These are phyloP conservation scores for Panthera uncia DNA, from an alignment of 2,113 vertebrate genomes.

Conservation along the genomic window DNA sequence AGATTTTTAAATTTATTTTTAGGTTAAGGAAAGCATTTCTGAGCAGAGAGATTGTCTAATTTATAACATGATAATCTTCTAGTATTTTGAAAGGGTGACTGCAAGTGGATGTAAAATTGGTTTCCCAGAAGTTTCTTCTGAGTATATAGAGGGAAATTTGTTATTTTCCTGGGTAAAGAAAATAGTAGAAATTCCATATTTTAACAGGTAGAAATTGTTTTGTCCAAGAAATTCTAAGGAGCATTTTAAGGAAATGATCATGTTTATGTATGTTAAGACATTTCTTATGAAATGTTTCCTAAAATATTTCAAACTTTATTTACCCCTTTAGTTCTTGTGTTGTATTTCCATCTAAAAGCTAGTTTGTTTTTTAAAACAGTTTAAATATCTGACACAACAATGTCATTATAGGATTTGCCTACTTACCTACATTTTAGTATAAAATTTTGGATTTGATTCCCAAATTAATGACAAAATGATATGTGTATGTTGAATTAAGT, in stretches of 20 bases:
- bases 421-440: neutral
- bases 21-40: conserved; percentile 32
- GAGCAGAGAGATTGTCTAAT: neutral
- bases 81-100: neutral
- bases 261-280: conserved; percentile 6
- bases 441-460: conserved; percentile 35
- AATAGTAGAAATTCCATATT: conserved; percentile 1
- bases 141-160: neutral
- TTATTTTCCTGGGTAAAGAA: neutral
- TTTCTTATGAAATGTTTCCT: neutral
- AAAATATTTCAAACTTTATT: neutral
- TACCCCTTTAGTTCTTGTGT: neutral
- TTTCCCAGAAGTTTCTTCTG: neutral
- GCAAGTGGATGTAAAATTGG: neutral
- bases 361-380: neutral
- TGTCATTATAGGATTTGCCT: neutral
- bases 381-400: neutral
- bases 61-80: neutral
- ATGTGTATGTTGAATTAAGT: neutral
- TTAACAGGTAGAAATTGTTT: conserved; percentile 10
- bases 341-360: conserved; percentile 27
- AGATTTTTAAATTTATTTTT: conserved; percentile 43
- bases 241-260: conserved; percentile 3
- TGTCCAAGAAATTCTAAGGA: neutral
- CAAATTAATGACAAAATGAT: conserved; percentile 14